Evolutionary conservation across 2,797 vertebrate species (phyloP).

Genomic region (Cossypha caffra): DNA sequence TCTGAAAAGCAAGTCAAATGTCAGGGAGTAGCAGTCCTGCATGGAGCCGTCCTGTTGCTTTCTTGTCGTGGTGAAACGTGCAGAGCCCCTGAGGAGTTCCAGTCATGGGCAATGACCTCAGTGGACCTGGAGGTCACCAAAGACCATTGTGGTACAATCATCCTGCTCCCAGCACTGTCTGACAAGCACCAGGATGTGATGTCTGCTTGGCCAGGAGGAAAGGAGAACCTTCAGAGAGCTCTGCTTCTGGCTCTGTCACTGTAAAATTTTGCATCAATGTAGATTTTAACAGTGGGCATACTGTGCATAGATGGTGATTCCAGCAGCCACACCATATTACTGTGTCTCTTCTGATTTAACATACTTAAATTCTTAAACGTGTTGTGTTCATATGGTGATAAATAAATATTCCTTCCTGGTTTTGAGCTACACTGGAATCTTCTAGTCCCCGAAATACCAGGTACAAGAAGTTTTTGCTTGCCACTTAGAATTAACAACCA

Average conservation of each 20-base stretch:
- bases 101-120: neutral
- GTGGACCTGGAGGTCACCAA: neutral
- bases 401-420: neutral
- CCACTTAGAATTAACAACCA: neutral
- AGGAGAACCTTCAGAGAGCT: neutral
- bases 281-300: neutral
- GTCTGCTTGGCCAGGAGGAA: neutral
- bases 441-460: neutral
- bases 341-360: neutral
- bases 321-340: neutral
- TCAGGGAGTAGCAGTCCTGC: neutral
- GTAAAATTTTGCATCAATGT: neutral
- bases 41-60: neutral
- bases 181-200: fast-evolving
- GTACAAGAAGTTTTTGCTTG: neutral
- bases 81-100: neutral
- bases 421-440: neutral
- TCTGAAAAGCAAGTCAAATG: neutral
- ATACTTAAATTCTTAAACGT: neutral
- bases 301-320: neutral
- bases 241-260: neutral
- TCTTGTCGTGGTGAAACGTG: neutral
- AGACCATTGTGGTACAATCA: fast-evolving
- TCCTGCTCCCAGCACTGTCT: neutral
- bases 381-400: neutral